phyloP scores from a whole-genome alignment of 2,888 invertebrate genomes.

The Tethea ocularis region DNA sequence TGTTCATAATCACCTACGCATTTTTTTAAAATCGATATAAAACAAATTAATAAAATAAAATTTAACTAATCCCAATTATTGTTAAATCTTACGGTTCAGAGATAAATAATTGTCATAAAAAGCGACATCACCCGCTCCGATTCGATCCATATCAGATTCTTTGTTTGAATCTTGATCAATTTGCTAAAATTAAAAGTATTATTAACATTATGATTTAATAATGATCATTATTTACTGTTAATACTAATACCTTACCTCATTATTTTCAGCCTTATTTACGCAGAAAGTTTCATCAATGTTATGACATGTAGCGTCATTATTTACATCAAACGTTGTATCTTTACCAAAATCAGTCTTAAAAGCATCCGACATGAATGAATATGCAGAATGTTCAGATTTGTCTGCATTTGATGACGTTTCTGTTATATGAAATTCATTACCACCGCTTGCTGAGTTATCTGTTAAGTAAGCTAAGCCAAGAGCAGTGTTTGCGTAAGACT shows the following conservation, averaged over 20 bases:
- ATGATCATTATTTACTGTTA: neutral
- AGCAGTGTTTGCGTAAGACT: conserved; percentile 52
- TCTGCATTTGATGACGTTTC: conserved; percentile 30
- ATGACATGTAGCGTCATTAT: conserved; percentile 32
- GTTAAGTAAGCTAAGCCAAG: conserved; percentile 39
- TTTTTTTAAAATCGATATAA: neutral
- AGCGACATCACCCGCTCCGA: conserved; percentile 31
- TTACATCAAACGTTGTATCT: conserved; percentile 50
- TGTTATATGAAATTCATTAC: conserved; percentile 11
- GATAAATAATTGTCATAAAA: conserved; percentile 61
- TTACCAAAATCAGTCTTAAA: conserved; percentile 37
- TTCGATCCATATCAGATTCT: conserved; percentile 21
- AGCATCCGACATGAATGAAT: conserved; percentile 57
- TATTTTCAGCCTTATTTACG: neutral
- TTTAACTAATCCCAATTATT: too few relatives aligned
- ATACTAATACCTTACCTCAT: conserved; percentile 8
- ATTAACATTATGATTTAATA: neutral
- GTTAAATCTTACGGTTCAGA: conserved; percentile 61
- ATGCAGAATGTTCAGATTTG: conserved; percentile 46
- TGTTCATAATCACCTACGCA: conserved; percentile 69
- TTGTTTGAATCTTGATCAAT: conserved; percentile 20
- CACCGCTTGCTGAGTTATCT: conserved; percentile 26
- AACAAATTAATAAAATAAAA: too few relatives aligned
- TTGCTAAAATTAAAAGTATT: conserved; percentile 14
- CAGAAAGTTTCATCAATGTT: conserved; percentile 11